Percentiles rank a stretch among this genome's conserved stretches.
Evolutionary conservation across 2,113 vertebrate genomes (phyloP).

Genomic region (Dicentrarchus labrax): DNA sequence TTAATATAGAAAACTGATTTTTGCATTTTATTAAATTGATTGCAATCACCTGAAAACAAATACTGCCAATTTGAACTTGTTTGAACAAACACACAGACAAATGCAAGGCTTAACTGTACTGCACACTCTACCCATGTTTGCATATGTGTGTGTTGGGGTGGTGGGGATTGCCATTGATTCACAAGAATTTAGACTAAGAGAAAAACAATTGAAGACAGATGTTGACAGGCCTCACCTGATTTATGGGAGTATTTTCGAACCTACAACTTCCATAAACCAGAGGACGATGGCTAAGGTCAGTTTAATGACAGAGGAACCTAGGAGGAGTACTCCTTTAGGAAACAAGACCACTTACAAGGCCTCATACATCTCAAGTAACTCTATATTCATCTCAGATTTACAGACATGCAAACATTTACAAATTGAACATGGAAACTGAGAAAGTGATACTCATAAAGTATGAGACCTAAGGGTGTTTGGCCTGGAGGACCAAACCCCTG

Average conservation of each 20-base stretch:
- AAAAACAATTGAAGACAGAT: constrained; percentile 47
- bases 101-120: background rate
- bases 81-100: too few species aligned
- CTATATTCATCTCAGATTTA: background rate
- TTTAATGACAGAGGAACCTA: constrained; percentile 6
- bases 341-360: background rate
- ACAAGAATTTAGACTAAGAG: constrained; percentile 25
- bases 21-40: too few species aligned
- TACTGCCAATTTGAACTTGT: too few species aligned
- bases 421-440: background rate
- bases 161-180: background rate
- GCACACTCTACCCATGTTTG: background rate
- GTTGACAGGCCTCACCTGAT: constrained; percentile 34
- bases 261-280: constrained; percentile 13
- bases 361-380: background rate
- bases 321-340: constrained; percentile 15
- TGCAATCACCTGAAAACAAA: too few species aligned
- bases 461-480: too few species aligned
- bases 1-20: too few species aligned
- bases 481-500: background rate
- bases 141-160: background rate
- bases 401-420: background rate
- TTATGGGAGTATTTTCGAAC: constrained; percentile 48
- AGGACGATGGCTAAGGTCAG: background rate
- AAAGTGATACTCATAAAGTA: background rate